Evolutionary conservation across 2,797 vertebrate species (phyloP).

Genomic region (Helarctos malayanus): DNA sequence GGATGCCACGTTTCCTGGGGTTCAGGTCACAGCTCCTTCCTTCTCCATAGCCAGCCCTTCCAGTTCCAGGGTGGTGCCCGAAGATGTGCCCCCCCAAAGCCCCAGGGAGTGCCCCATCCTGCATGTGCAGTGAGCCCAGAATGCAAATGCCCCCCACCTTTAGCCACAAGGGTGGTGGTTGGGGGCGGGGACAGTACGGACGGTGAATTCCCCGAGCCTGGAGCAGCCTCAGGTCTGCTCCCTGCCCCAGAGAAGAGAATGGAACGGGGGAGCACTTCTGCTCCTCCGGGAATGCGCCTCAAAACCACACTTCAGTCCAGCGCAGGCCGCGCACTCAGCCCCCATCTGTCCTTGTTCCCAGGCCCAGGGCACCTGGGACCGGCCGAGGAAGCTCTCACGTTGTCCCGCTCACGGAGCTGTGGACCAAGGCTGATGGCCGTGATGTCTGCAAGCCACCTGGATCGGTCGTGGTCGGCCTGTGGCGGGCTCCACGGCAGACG

Average conservation of each 20-base stretch:
- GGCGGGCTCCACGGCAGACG: neutral
- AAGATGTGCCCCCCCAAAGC: neutral
- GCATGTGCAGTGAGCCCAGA: too few species aligned
- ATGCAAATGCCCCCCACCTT: rapidly evolving
- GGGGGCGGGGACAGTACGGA: rapidly evolving
- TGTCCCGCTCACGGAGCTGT: neutral
- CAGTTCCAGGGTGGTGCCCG: neutral
- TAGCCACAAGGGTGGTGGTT: neutral
- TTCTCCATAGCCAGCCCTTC: neutral
- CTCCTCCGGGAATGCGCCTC: rapidly evolving
- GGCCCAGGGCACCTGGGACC: neutral
- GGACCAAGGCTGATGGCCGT: too few species aligned
- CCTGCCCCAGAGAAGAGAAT: neutral
- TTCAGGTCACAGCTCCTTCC: neutral
- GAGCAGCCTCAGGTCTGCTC: neutral
- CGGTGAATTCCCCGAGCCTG: neutral
- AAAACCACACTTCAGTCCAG: rapidly evolving
- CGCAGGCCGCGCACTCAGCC: neutral
- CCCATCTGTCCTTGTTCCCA: neutral
- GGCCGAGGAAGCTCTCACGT: neutral
- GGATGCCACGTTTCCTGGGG: neutral
- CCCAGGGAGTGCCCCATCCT: neutral
- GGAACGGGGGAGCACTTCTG: rapidly evolving
- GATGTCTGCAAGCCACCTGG: neutral
- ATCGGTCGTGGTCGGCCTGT: neutral